Evolutionary conservation across 2,113 vertebrate genomes (phyloP), one percentile per base, ranked within the genome.

Genomic region (Ramphastos sulfuratus): DNA sequence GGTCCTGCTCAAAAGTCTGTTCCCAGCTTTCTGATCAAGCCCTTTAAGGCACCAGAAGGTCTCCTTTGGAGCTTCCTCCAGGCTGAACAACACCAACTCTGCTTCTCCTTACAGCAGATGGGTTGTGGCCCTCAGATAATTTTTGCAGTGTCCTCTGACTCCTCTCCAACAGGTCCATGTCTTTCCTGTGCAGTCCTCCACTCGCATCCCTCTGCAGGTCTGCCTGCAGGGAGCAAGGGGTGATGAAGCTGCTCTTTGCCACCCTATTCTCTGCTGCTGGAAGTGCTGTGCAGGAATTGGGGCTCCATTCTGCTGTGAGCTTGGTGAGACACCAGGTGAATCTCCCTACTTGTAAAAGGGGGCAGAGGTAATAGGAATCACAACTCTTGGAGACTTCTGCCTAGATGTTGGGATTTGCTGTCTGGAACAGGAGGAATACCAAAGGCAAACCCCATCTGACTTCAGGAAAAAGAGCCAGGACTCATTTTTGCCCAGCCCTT

Each of bases 191-290:
- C 0, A 15, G 55, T 37, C 6, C 15, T 67, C 48, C 28, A 6
- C 56, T 31, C 31, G 0, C 0, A 2, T 63, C 27, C 28, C 24
- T 42, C 79, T 87, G 90, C 58, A 67, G 37, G 24, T 28, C 27
- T 76, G 44, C 37, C n/a, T 2, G 1, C 42, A n/a, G 58, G 58
- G 71, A 71, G 54, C 2, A 0, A 6, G 24, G 50, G 4, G 1
- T 33, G 70, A 28, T 11, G 58, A 25, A 44, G 58, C 50, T 89
- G 60, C 50, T 93, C 12, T 55, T 59, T 59, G 67, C 30, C 69
- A 70, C 35, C 48, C 30, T 7, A 0, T 37, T 25, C 13, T n/a
- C 20, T 31, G 35, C 37, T 30, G 33, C 44, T 48, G 71, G 28
- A n/a, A 6, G 9, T 35, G 71, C 3, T 37, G 66, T 25, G 76